Base-by-base conservation (phyloP, 1,140 invertebrate species). In the Triops longicaudatus region DNA sequence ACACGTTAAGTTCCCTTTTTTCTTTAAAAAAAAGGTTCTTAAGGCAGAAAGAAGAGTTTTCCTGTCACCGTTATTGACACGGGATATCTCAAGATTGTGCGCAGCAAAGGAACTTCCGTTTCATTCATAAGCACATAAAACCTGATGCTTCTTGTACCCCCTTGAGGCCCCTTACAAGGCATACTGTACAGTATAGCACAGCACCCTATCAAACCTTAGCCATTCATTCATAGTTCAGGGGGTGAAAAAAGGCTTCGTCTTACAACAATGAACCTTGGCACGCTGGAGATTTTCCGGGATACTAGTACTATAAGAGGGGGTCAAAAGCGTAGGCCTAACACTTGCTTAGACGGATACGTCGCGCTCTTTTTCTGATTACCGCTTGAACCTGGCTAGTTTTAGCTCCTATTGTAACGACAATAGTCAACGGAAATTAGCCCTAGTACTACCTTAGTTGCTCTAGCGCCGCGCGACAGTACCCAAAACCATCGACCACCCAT, bases 181-280 rank as follows among this genome's bases (percentile, higher is more conserved):
- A 2, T 37, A 37, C 31, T 37, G 31, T 7, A 37, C 31, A 37
- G 31, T 37, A 37, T 4, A 37, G 31, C 31, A 37, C 31, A 37
- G 31, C 31, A 37, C 31, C 50, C 50, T 63, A 63, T 63, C 22
- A 63, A 22, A 63, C 31, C 2, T 37, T 2, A 7, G 17, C 50
- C n/a, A n/a, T 22, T 22, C 50, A 63, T 63, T 63, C 50, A 63
- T 63, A 22, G 50, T 63, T 10, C 50, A 63, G 50, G 50, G 43
- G 50, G 50, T 22, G 14, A 22, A 22, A 63, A 44, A 63, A 22
- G 50, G n/a, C 50, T 22, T 63, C 50, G 50, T 22, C 14, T 63
- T n/a, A 10, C 50, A 63, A 63, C 50, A 63, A 63, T 63, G 50
- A 63, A 63, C 50, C 50, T 63, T 63, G 50, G 50, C 50, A 63